Percentiles rank a stretch among this genome's conserved stretches.
phyloP scores from a whole-genome alignment of 2,113 vertebrate genomes.

The Sitta europaea region DNA sequence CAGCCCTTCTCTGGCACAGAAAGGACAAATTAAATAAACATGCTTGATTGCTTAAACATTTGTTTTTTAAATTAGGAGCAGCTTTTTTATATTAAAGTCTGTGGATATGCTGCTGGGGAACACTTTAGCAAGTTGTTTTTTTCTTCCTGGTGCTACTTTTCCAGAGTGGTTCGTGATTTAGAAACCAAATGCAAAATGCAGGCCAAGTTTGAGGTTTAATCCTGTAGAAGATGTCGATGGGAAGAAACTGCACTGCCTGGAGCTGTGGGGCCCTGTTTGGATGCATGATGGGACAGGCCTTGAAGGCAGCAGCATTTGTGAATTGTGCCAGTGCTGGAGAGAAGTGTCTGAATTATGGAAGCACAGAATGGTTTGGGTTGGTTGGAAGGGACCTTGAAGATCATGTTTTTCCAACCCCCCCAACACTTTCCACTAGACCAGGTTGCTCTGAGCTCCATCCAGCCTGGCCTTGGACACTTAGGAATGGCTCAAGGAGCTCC shows the following conservation, averaged over 20 bases:
- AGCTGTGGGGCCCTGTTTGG: background rate
- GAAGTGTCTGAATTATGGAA: background rate
- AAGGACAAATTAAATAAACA: constrained; percentile 55
- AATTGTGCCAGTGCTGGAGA: background rate
- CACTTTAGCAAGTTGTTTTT: background rate
- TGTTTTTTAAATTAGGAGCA: constrained; percentile 46
- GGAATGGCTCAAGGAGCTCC: background rate
- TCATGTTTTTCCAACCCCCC: background rate
- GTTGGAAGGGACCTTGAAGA: background rate
- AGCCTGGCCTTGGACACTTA: background rate
- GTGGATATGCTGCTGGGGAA: constrained; percentile 32
- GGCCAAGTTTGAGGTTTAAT: constrained; percentile 12
- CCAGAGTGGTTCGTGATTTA: constrained; percentile 35
- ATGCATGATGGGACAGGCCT: background rate
- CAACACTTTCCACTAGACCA: no score
- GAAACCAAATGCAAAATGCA: constrained; percentile 11
- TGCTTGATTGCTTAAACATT: constrained; percentile 48
- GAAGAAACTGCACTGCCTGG: background rate
- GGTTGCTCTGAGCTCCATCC: background rate
- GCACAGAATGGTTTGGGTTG: background rate
- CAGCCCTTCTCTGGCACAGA: background rate
- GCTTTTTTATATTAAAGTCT: constrained; percentile 43
- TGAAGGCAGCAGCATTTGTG: background rate
- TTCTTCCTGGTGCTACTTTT: constrained; percentile 40
- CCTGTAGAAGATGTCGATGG: background rate